These are phyloP conservation scores for Pelosia muscerda DNA, from an alignment of 2,888 invertebrate genomes.

Conservation along the genomic window DNA sequence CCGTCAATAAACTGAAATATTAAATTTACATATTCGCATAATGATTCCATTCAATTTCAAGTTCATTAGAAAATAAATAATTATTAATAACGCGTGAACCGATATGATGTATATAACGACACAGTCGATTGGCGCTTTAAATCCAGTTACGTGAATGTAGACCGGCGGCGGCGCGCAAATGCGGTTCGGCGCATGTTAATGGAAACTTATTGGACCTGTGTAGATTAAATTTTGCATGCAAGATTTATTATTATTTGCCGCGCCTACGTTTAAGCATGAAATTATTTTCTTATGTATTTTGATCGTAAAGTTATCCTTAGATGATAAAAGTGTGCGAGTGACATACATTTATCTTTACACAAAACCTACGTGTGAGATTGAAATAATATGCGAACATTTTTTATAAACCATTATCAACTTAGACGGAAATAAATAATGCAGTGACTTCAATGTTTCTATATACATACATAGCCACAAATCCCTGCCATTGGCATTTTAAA, in stretches of 20 bases:
- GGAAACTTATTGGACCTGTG: conserved; percentile 20
- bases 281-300: conserved; percentile 10
- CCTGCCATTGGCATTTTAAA: too few relatives aligned
- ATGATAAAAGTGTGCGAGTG: too few relatives aligned
- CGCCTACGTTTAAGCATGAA: conserved; percentile 23
- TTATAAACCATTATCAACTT: too few relatives aligned
- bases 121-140: conserved; percentile 3
- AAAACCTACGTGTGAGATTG: too few relatives aligned
- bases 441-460: too few relatives aligned
- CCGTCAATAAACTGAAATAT: neutral
- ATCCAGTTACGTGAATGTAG: conserved; percentile 8
- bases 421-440: too few relatives aligned
- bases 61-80: neutral
- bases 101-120: neutral
- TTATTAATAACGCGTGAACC: neutral
- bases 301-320: neutral
- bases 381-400: too few relatives aligned
- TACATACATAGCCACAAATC: too few relatives aligned
- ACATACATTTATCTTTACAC: too few relatives aligned
- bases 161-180: conserved; percentile 4
- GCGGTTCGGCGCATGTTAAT: conserved; percentile 23
- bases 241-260: conserved; percentile 34
- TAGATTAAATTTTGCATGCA: conserved; percentile 24
- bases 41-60: neutral
- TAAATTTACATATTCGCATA: neutral